phyloP scores from a whole-genome alignment of 2,797 vertebrate genomes.

The Pangasius macronema region DNA sequence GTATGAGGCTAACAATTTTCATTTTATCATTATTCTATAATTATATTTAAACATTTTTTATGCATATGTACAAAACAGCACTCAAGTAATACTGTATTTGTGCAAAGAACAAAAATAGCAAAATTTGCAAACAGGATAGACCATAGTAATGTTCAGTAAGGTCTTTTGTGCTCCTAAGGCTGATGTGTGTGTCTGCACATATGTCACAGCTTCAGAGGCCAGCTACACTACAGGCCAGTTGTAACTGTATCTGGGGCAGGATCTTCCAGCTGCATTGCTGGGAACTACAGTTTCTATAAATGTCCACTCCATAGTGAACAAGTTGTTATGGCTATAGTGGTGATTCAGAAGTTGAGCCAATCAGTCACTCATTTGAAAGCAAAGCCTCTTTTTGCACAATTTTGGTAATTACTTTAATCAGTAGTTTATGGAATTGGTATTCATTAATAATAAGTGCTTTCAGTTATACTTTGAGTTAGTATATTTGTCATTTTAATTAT shows the following conservation, averaged over 20 bases:
- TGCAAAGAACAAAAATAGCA: background rate
- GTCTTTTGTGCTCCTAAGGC: background rate
- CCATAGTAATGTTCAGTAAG: background rate
- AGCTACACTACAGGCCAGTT: slow-evolving; percentile 57
- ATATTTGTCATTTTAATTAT: background rate
- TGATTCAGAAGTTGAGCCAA: slow-evolving; percentile 1
- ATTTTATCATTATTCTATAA: background rate
- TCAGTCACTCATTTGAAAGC: background rate
- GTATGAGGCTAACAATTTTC: too few species aligned
- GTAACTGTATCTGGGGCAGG: slow-evolving; percentile 73
- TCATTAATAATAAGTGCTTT: background rate
- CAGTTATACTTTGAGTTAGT: background rate
- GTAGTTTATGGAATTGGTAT: background rate
- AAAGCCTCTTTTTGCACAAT: background rate
- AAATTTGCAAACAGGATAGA: background rate
- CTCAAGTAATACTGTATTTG: background rate
- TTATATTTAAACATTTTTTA: background rate
- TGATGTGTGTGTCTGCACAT: slow-evolving; percentile 38
- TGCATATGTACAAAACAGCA: background rate
- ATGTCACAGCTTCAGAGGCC: slow-evolving; percentile 67
- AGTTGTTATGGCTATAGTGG: slow-evolving; percentile 17
- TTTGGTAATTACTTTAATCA: background rate
- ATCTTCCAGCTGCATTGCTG: slow-evolving; percentile 64
- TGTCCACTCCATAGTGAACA: slow-evolving; percentile 70
- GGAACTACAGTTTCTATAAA: slow-evolving; percentile 78